Percentiles rank a stretch among this genome's conserved stretches.
Conservation (phyloP, 2,888 invertebrate genomes). For the Mycalesis mineus region DNA sequence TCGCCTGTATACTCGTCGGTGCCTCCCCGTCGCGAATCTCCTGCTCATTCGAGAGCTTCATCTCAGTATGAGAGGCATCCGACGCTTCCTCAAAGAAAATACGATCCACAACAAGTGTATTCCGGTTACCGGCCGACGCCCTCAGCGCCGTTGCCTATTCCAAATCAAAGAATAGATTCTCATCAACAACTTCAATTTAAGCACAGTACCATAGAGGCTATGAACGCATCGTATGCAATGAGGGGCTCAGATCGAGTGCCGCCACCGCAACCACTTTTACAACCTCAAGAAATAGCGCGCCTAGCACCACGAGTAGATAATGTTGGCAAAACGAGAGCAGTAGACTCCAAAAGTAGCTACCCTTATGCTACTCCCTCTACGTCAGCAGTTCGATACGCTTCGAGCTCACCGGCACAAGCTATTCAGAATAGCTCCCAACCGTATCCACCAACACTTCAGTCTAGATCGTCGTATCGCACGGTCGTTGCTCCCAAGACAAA, state of each 20-base stretch:
- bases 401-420: constrained; percentile 47
- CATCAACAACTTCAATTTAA: constrained; percentile 60
- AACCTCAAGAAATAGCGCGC: constrained; percentile 51
- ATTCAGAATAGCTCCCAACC: constrained; percentile 48
- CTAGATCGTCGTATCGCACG: constrained; percentile 51
- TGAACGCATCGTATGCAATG: constrained; percentile 52
- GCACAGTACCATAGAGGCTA: constrained; percentile 49
- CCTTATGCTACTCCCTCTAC: constrained; percentile 61
- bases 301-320: constrained; percentile 54
- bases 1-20: constrained; percentile 52
- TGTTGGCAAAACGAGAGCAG: constrained; percentile 46
- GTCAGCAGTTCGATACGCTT: constrained; percentile 53
- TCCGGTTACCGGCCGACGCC: constrained; percentile 62
- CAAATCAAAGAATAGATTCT: constrained; percentile 57
- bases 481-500: constrained; percentile 53
- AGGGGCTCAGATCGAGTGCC: constrained; percentile 56
- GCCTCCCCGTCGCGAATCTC: constrained; percentile 57
- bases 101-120: constrained; percentile 68
- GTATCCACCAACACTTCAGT: constrained; percentile 35
- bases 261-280: constrained; percentile 49
- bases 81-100: constrained; percentile 57
- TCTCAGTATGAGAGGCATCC: constrained; percentile 62
- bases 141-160: constrained; percentile 48
- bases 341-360: constrained; percentile 53
- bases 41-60: constrained; percentile 51